Evolutionary conservation across 1,140 invertebrate species (phyloP).

Genomic region (Caenorhabditis tropicalis): DNA sequence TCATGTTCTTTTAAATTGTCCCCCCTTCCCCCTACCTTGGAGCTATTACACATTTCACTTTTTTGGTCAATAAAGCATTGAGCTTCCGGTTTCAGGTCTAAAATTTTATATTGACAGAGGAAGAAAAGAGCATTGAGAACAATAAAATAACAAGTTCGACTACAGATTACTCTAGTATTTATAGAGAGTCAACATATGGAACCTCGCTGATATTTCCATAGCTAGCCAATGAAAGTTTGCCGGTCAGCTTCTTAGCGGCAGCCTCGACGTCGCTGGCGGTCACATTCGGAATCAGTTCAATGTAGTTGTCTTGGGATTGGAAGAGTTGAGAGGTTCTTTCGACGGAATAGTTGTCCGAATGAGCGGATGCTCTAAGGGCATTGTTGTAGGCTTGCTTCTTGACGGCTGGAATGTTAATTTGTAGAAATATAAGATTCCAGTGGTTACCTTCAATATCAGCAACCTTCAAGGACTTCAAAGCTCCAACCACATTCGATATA

Average conservation of each 20-base stretch:
- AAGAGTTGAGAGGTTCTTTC: conserved; percentile 60
- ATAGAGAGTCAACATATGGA: conserved; percentile 69
- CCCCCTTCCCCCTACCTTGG: too few relatives aligned
- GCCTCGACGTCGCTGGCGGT: conserved; percentile 45
- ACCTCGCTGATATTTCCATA: conserved; percentile 66
- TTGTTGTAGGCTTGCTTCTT: conserved; percentile 35
- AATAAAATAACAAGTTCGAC: not conserved
- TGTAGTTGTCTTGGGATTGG: conserved; percentile 45
- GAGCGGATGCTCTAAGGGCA: conserved; percentile 36
- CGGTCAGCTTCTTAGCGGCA: conserved; percentile 62
- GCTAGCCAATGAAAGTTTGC: conserved; percentile 66
- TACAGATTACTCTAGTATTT: not conserved
- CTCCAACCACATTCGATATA: not conserved
- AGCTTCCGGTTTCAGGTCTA: too few relatives aligned
- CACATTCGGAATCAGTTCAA: conserved; percentile 64
- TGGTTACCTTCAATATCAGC: conserved; percentile 39
- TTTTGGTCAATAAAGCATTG: too few relatives aligned
- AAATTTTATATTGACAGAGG: too few relatives aligned
- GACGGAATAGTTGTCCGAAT: conserved; percentile 56
- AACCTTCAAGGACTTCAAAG: conserved; percentile 36
- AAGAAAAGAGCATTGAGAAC: not conserved
- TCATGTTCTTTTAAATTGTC: not conserved
- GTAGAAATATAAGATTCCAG: not conserved
- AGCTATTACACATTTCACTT: too few relatives aligned
- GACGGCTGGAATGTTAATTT: conserved; percentile 7